Evolutionary conservation across 2,888 invertebrate genomes (phyloP), one percentile per base, ranked within the genome.

Genomic region (Leptinotarsa rubiginosa): DNA sequence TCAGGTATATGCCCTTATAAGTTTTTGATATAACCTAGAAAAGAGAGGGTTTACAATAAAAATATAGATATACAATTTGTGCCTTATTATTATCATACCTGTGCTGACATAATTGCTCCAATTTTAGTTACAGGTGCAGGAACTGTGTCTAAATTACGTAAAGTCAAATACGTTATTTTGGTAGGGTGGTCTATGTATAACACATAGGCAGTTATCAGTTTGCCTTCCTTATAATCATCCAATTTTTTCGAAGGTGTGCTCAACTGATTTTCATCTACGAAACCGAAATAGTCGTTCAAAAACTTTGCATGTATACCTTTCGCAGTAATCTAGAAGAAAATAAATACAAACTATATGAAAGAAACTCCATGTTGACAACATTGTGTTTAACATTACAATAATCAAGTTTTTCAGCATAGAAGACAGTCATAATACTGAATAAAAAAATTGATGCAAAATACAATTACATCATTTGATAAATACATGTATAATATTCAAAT

Each of bases 171-270:
- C 0, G 92, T 91, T 1, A 92, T 89, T 85, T 94, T 94, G 0
- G 93, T 90, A 0, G 92, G 88, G 15, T 94, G 93, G 87, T 93
- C 89, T 66, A 92, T 88, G 84, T 93, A 95, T 4, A 95, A 86
- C 4, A 95, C 90, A 31, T 92, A 90, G 0, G 92, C 93, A 47
- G 85, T 84, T 0, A 93, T 87, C 78, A 88, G 89, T 69, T 91
- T 88, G 3, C 89, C 89, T 20, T 88, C 84, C 41, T 88, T 85
- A 12, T 89, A 81, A 49, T 87, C 83, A 3, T 85, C 76, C 1
- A 88, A 79, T n/a, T 84, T 84, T 12, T 83, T 80, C 56, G 83
- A 75, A 15, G 83, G 82, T 54, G 78, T 78, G 47, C 73, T 71
- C 83, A 89, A 88, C 25, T 91, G 90, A 47, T 89, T 88, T 4